Base-by-base conservation (phyloP, 2,888 invertebrate species). In the Odontocerum albicorne region DNA sequence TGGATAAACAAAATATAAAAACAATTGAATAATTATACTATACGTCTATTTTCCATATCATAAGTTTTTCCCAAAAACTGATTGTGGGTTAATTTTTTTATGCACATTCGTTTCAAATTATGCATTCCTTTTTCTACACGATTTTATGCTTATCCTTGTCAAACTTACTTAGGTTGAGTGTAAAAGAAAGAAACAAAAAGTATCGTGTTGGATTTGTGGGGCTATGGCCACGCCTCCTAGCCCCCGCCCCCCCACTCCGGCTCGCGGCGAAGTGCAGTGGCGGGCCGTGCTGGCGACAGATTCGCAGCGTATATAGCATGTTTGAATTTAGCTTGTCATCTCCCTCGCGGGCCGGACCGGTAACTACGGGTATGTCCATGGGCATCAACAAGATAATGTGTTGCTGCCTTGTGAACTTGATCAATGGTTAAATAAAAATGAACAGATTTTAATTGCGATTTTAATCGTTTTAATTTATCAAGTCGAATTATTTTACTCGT, bases 261-360 rank as follows among this genome's bases (percentile, higher is more conserved):
- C 12, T 21, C n/a, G n/a, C 19, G 17, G 20, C 20, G n/a, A n/a
- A n/a, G 21, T 36, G 49, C 54, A 54, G 40, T 49, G 49, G 54
- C 54, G 54, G 49, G 49, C 49, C 38, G 38, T 32, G 36, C 49
- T 44, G 55, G 55, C 55, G 55, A 55, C 55, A 55, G 55, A 55
- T 55, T 49, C 55, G 49, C 55, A 20, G 55, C 45, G 45, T 46
- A 42, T n/a, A n/a, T n/a, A n/a, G 36, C 44, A 21, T 51, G 43
- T 51, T 51, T 36, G 44, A 43, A 44, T 36, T 44, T 35, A 35
- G 44, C 44, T 44, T 51, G 51, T 44, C 51, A 51, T 51, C 51
- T 51, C 51, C 38, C 38, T 44, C 42, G 42, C 33, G 43, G 27
- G 43, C n/a, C 10, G 6, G 12, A 15, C 31, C 27, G 4, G n/a